Conservation (phyloP, 1,140 invertebrate genomes). For the Diabrotica virgifera region DNA sequence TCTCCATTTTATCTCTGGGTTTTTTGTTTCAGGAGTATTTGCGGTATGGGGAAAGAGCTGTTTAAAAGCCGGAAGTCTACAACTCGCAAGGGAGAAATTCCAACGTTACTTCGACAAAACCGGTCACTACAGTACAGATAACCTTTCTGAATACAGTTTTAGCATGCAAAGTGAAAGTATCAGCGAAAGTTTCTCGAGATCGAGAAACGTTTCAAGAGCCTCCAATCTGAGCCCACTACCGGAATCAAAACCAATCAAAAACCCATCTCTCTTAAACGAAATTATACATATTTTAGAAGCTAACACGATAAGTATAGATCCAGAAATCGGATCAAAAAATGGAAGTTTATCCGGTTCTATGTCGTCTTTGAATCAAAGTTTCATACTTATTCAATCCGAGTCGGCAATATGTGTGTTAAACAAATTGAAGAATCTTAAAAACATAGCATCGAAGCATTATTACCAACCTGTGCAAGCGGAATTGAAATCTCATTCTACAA, state of each 20-base stretch:
- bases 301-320: constrained; percentile 34
- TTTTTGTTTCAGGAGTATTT: constrained; percentile 62
- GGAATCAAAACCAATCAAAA: constrained; percentile 52
- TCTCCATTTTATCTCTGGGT: neutral
- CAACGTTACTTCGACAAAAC: constrained; percentile 56
- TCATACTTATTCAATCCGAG: constrained; percentile 30
- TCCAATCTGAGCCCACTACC: constrained; percentile 22
- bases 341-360: constrained; percentile 28
- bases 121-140: constrained; percentile 35
- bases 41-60: constrained; percentile 84
- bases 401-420: constrained; percentile 49
- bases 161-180: constrained; percentile 4
- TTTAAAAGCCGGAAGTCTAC: constrained; percentile 72
- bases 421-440: constrained; percentile 49
- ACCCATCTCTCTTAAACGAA: constrained; percentile 65
- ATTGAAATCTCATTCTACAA: neutral
- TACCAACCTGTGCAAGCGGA: constrained; percentile 19
- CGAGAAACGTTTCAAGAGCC: constrained; percentile 33
- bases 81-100: constrained; percentile 69
- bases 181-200: constrained; percentile 3
- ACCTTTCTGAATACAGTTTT: constrained; percentile 13
- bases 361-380: constrained; percentile 31
- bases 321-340: constrained; percentile 24
- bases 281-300: constrained; percentile 66
- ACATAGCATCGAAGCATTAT: constrained; percentile 46